Conservation (phyloP, 2,888 invertebrate species). For the Dugesia japonica region DNA sequence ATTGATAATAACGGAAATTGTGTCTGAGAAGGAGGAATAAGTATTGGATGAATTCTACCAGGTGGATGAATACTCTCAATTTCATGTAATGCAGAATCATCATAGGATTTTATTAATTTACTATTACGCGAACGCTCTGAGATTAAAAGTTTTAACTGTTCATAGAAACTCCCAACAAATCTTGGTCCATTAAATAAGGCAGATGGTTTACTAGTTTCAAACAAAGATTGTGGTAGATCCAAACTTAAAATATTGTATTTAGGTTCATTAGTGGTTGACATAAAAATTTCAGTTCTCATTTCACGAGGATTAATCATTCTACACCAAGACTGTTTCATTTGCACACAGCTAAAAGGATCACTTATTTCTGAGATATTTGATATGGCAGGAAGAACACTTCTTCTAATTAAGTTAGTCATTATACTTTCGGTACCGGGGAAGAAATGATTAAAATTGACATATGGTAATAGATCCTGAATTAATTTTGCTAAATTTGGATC, state of each 20-base stretch:
- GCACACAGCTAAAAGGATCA: neutral
- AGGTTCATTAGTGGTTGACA: neutral
- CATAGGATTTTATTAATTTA: neutral
- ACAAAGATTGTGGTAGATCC: neutral
- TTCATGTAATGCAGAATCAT: conserved; percentile 2
- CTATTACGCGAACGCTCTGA: neutral
- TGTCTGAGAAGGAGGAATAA: neutral
- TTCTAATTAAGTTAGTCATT: neutral
- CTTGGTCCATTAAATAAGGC: conserved; percentile 20
- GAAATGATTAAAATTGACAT: conserved; percentile 10
- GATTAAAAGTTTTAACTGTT: neutral
- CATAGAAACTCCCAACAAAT: neutral
- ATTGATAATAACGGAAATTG: conserved; percentile 13
- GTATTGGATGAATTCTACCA: neutral
- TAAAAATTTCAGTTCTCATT: conserved; percentile 20
- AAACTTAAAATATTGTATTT: neutral
- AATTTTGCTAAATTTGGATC: conserved; percentile 8
- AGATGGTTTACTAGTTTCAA: conserved; percentile 8
- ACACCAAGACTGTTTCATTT: conserved; percentile 14
- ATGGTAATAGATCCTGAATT: neutral
- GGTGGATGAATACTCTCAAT: conserved; percentile 4
- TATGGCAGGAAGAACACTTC: neutral
- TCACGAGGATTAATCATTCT: neutral
- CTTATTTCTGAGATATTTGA: neutral
- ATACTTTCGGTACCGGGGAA: neutral